Evolutionary conservation across 2,888 invertebrate species (phyloP).

Genomic region (Tachina lurida): DNA sequence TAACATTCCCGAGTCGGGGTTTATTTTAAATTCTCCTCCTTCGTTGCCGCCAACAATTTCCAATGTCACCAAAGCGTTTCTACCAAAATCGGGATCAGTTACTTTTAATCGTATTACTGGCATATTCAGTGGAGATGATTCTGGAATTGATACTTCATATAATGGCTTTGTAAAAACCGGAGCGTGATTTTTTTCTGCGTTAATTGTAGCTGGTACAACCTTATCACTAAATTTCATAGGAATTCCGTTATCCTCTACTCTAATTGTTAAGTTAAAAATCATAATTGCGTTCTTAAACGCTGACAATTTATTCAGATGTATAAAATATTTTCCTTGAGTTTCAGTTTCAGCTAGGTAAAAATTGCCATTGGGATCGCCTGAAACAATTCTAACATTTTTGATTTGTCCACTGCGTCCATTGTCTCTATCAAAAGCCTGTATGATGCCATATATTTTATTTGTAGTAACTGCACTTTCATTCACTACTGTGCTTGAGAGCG

Average conservation of each 20-base stretch:
- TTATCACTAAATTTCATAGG: slow-evolving; percentile 91
- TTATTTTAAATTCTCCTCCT: slow-evolving; percentile 93
- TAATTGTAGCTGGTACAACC: slow-evolving; percentile 90
- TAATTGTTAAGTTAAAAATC: slow-evolving; percentile 93
- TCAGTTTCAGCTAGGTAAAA: slow-evolving; percentile 89
- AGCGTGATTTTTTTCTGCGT: slow-evolving; percentile 92
- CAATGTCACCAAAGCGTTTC: slow-evolving; percentile 92
- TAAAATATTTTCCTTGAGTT: slow-evolving; percentile 89
- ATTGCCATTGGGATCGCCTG: slow-evolving; percentile 95
- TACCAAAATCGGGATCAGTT: slow-evolving; percentile 91
- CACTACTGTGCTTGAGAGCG: slow-evolving; percentile 91
- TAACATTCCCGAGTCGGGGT: slow-evolving; percentile 94
- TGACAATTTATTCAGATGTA: slow-evolving; percentile 85
- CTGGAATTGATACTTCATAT: slow-evolving; percentile 93
- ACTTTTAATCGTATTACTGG: slow-evolving; percentile 94
- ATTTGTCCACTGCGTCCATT: slow-evolving; percentile 93
- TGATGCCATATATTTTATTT: slow-evolving; percentile 94
- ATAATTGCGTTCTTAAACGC: slow-evolving; percentile 84
- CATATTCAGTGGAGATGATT: slow-evolving; percentile 94
- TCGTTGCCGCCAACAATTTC: slow-evolving; percentile 96
- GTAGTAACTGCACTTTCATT: slow-evolving; percentile 85
- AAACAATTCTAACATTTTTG: slow-evolving; percentile 91
- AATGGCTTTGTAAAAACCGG: slow-evolving; percentile 94
- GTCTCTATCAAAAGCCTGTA: slow-evolving; percentile 92
- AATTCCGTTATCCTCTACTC: slow-evolving; percentile 92